Conservation (phyloP, 2,888 invertebrate genomes). For the Sphecodes monilicornis region DNA sequence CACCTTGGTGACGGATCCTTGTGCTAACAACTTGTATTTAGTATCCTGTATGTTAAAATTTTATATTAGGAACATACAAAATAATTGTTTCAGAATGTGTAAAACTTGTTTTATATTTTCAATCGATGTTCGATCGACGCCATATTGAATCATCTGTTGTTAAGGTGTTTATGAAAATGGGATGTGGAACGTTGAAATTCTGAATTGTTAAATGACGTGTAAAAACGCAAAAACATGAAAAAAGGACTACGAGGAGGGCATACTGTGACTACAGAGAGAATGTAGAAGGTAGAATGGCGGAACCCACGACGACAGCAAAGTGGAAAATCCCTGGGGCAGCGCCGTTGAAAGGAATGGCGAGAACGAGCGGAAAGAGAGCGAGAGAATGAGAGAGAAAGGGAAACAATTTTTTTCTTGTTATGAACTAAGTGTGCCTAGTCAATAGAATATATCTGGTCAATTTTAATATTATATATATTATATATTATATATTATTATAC, state of each 20-base stretch:
- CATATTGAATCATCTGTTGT: background rate
- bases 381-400: conserved; percentile 55
- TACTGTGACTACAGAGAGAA: background rate
- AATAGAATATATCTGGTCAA: conserved; percentile 88
- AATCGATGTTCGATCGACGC: background rate
- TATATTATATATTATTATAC: conserved; percentile 79
- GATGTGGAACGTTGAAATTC: background rate
- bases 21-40: background rate
- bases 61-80: background rate
- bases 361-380: conserved; percentile 40
- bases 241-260: background rate
- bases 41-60: background rate
- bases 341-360: background rate
- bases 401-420: conserved; percentile 86
- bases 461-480: conserved; percentile 84
- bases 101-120: background rate
- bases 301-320: background rate
- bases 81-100: background rate
- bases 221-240: too few relatives aligned
- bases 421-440: conserved; percentile 89
- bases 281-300: too few relatives aligned
- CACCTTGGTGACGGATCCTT: background rate
- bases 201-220: background rate
- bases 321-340: background rate
- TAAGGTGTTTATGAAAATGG: background rate